Base-by-base conservation (phyloP, 1,140 invertebrate species). In the Planococcus citri region DNA sequence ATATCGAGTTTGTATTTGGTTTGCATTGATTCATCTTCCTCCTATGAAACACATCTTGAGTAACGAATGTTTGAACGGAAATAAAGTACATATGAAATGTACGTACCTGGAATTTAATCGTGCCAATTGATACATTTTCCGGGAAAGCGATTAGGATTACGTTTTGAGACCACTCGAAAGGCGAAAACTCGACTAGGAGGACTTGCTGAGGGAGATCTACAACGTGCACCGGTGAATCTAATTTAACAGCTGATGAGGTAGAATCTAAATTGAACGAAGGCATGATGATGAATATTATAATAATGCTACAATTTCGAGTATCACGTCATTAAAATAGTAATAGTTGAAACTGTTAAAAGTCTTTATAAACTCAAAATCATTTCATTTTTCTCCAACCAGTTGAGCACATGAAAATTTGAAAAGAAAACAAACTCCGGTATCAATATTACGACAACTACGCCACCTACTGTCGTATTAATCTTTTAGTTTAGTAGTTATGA, bases 131-230 rank as follows among this genome's bases (percentile, higher is more conserved):
- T 60, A 82, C 78, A 72, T 79, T 78, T 27, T 80, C 75, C 14
- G 73, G 72, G 29, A 82, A 74, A 14, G 78, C 81, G 20, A 83
- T 76, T 51, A 79, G 80, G 71, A 82, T 79, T 69, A 82, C 74
- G 73, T 81, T 76, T 41, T 81, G 79, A 20, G 81, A 82, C 79
- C 80, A 82, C 71, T 81, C 79, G 72, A 78, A 82, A 14, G 80
- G 81, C 8, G 81, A 82, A 68, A 81, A 78, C 72, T 82, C 80
- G 0, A 81, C 78, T 61, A 75, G 75, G 27, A 79, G 75, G 41
- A 82, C 76, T 75, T 79, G 76, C 21, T 79, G 76, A 17, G 75
- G 71, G 72, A 82, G 70, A 37, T 74, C 70, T 12, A 74, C 60
- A 10, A 72, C 71, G 68, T 74, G 72, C 58, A 69, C 27, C 8